Base-by-base conservation (phyloP, 1,140 invertebrate genomes). In the Oryzaephilus surinamensis region DNA sequence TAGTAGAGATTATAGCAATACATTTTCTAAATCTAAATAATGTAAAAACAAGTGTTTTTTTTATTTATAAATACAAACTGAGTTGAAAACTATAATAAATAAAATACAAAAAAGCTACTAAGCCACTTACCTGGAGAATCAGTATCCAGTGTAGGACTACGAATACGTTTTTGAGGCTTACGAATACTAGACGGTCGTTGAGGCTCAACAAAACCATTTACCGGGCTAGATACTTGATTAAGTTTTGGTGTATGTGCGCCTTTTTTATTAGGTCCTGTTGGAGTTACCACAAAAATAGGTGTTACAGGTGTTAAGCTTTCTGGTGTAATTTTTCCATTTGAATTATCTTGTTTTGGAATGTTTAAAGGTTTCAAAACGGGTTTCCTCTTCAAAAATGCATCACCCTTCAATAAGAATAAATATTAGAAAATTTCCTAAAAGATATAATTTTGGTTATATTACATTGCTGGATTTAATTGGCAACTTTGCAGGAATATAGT, bases 81-180 rank as follows among this genome's bases (percentile, higher is more conserved):
- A 16, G 28, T 15, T 4, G 27, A 29, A 29, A 29, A 29, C 11
- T 13, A 29, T 6, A n/a, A 5, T 12, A n/a, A 6, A 29, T 5
- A n/a, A 29, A 17, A 4, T n/a, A 32, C 11, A 32, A 16, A 32
- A n/a, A n/a, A n/a, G n/a, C n/a, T n/a, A n/a, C n/a, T n/a, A n/a
- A n/a, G n/a, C n/a, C n/a, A 58, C 57, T 61, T 59, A 70, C 69
- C 61, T 48, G 67, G 66, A 13, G 66, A 66, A 40, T 58, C 43
- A 15, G 56, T 53, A 19, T 68, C 64, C 7, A 50, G 46, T n/a
- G 61, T 56, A 13, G 58, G 62, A 41, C 59, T 62, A 44, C 62
- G 55, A 37, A 62, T 48, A 44, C 69, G 58, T 57, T 71, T 70
- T 19, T 61, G 48, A 26, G 55, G 44, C 41, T 55, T 57, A 3